These are phyloP conservation scores for Galbula dea DNA, from an alignment of 2,113 vertebrate genomes.

Conservation along the genomic window DNA sequence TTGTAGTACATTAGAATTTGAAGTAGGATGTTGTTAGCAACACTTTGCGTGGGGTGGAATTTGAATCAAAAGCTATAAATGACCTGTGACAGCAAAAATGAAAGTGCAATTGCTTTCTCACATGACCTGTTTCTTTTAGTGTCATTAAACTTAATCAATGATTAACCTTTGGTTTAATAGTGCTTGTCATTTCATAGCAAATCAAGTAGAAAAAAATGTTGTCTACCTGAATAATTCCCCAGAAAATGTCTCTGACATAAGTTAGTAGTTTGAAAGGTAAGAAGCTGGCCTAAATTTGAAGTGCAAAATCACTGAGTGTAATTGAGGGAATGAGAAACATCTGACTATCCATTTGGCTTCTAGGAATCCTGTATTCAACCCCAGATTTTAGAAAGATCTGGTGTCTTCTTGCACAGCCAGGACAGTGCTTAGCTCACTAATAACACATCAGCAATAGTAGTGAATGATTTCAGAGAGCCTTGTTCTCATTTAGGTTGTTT, in stretches of 20 bases:
- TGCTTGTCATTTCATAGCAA: slow-evolving; percentile 63
- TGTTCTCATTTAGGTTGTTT: slow-evolving; percentile 25
- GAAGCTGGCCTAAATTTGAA: slow-evolving; percentile 20
- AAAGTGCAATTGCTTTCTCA: slow-evolving; percentile 65
- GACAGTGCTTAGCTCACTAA: neutral
- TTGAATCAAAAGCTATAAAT: slow-evolving; percentile 67
- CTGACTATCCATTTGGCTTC: neutral
- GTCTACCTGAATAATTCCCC: slow-evolving; percentile 64
- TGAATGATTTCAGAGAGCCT: slow-evolving; percentile 14
- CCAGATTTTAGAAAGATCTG: neutral
- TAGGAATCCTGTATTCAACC: neutral
- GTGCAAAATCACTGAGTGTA: neutral
- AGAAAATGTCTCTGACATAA: slow-evolving; percentile 36
- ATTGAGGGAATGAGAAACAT: slow-evolving; percentile 14
- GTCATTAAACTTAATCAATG: slow-evolving; percentile 67
- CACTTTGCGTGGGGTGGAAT: slow-evolving; percentile 68
- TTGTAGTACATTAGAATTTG: slow-evolving; percentile 67
- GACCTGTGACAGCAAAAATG: slow-evolving; percentile 64
- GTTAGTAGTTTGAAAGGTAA: slow-evolving; percentile 38
- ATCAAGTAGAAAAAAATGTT: slow-evolving; percentile 69
- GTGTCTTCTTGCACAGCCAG: neutral
- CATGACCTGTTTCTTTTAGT: slow-evolving; percentile 64
- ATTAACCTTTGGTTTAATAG: slow-evolving; percentile 67
- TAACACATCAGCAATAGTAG: neutral
- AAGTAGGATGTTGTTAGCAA: slow-evolving; percentile 73